phyloP scores from a whole-genome alignment of 2,797 vertebrate genomes.

The Pogonophryne albipinna region DNA sequence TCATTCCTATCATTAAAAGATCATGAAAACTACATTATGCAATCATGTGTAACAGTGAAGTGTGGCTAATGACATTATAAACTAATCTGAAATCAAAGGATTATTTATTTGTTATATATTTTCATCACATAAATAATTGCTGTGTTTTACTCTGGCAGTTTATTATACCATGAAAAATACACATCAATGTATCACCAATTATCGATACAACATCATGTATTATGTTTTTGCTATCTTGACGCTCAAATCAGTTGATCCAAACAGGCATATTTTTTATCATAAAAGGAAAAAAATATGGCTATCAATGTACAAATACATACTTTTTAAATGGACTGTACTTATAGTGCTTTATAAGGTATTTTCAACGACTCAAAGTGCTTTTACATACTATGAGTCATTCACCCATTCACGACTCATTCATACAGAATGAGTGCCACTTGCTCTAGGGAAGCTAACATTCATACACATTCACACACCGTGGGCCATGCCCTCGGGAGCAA shows the following conservation, averaged over 20 bases:
- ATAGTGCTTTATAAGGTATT: no score
- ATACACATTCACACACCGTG: no score
- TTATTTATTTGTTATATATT: constrained; percentile 24
- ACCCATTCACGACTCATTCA: no score
- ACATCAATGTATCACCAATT: neutral
- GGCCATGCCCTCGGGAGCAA: no score
- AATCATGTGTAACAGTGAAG: constrained; percentile 37
- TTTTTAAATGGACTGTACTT: neutral
- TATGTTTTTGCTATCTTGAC: neutral
- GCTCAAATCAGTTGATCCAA: neutral
- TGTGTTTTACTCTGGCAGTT: neutral
- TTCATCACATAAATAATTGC: neutral
- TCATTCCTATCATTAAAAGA: constrained; percentile 18
- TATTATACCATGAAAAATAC: neutral
- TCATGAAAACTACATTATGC: constrained; percentile 27
- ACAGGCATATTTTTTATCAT: neutral
- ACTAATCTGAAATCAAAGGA: constrained; percentile 24
- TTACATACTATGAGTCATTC: no score
- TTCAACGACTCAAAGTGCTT: no score
- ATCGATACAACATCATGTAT: neutral
- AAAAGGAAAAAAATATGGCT: neutral
- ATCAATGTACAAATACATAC: neutral
- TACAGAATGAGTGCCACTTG: neutral
- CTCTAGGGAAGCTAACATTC: neutral
- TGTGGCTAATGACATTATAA: constrained; percentile 16